Conservation (phyloP, 2,113 vertebrate genomes). For the Phaethon lepturus region DNA sequence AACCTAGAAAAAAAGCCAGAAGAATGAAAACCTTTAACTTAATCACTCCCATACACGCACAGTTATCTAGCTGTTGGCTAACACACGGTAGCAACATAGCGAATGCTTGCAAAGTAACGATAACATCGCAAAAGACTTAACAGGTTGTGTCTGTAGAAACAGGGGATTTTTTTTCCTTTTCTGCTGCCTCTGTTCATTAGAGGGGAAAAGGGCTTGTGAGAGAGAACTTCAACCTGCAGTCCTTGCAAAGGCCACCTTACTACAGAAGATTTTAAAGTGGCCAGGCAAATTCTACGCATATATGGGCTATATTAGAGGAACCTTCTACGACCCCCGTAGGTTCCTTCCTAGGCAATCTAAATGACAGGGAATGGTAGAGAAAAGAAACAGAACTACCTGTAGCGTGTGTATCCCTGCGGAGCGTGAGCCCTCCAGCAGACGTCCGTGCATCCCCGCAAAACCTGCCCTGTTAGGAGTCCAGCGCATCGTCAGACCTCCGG, state of each 20-base stretch:
- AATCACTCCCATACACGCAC: background rate
- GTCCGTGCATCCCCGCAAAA: background rate
- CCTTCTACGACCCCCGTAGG: background rate
- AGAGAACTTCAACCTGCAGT: background rate
- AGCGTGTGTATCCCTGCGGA: background rate
- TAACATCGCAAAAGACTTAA: background rate
- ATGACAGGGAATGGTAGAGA: too few relatives aligned
- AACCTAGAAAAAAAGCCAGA: background rate
- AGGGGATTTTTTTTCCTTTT: background rate
- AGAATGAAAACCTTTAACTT: background rate
- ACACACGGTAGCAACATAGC: background rate
- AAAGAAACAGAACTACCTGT: background rate
- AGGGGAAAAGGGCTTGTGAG: background rate
- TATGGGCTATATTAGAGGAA: background rate
- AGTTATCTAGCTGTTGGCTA: background rate
- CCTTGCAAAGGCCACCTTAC: background rate
- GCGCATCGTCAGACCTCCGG: rapidly evolving
- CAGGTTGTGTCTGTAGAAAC: background rate
- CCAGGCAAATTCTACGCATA: background rate
- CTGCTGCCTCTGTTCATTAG: background rate
- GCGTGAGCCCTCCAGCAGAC: background rate
- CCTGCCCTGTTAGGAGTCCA: background rate
- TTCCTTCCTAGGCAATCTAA: background rate
- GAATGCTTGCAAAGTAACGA: background rate
- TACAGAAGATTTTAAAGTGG: background rate